A percentile compares a stretch with the other conserved stretches of the same genome.
phyloP scores from a whole-genome alignment of 2,113 vertebrate species.

The Indri indri region DNA sequence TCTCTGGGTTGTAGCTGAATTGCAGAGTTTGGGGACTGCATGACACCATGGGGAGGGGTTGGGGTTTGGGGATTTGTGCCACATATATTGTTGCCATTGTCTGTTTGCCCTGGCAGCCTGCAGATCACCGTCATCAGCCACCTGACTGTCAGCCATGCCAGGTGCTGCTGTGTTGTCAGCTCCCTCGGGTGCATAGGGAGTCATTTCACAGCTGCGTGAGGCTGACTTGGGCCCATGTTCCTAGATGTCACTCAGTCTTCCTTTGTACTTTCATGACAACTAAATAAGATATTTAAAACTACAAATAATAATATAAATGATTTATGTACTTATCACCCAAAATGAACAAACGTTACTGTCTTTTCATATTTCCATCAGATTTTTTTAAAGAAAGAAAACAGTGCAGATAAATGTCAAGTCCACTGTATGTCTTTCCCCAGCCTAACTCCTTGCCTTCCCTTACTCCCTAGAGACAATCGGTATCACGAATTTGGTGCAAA shows the following conservation, averaged over 20 bases:
- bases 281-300: not conserved
- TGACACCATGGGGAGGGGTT: accelerated
- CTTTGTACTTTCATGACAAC: not conserved
- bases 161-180: not conserved
- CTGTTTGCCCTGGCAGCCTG: not conserved
- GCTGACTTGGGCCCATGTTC: not conserved
- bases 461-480: not conserved
- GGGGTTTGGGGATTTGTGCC: not conserved
- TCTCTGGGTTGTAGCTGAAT: not conserved
- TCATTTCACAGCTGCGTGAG: not conserved
- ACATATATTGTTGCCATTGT: not conserved
- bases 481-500: not conserved
- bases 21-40: not conserved
- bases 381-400: not conserved
- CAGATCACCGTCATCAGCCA: not conserved
- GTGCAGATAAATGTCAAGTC: not conserved
- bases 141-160: not conserved
- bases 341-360: not conserved
- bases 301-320: not conserved
- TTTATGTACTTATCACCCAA: not conserved
- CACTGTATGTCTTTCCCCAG: not conserved
- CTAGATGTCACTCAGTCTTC: not conserved
- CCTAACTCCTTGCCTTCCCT: not conserved
- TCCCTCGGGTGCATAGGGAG: not conserved
- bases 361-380: not conserved